Percentiles rank a stretch among this genome's conserved stretches.
These are phyloP conservation scores for Panagrolaimus sp. DNA, from an alignment of 1,140 invertebrate genomes.

Conservation along the genomic window DNA sequence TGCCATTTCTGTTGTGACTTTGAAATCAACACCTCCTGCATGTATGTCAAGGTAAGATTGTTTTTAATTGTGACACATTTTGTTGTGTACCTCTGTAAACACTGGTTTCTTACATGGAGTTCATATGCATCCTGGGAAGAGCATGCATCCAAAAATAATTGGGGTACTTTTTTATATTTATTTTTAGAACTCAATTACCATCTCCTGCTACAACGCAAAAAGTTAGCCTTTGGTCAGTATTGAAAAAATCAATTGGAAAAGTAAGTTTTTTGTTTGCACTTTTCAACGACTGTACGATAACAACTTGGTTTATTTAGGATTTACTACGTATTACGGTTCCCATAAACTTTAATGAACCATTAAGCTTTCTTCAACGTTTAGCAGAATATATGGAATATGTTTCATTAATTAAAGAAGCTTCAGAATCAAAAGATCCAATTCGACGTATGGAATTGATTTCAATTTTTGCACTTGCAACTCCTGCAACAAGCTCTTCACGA, in stretches of 20 bases:
- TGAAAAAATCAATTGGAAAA: conserved; percentile 26
- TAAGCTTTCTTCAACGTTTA: conserved; percentile 87
- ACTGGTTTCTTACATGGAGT: too few species aligned
- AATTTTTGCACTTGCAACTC: conserved; percentile 85
- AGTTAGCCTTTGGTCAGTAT: conserved; percentile 22
- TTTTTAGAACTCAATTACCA: not conserved
- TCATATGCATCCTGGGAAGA: too few species aligned
- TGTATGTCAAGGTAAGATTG: too few species aligned
- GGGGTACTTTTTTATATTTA: too few species aligned
- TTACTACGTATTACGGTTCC: conserved; percentile 95
- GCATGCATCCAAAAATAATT: too few species aligned
- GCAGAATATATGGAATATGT: conserved; percentile 91
- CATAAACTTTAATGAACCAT: conserved; percentile 88
- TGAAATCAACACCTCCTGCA: too few species aligned
- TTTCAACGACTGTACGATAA: too few species aligned
- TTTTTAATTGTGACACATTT: too few species aligned
- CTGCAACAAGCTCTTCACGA: conserved; percentile 84
- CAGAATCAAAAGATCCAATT: conserved; percentile 70
- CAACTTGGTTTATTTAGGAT: conserved; percentile 61
- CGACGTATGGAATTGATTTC: conserved; percentile 73
- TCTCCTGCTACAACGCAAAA: conserved; percentile 11
- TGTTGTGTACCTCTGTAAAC: too few species aligned
- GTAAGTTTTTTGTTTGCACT: too few species aligned
- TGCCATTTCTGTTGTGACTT: too few species aligned
- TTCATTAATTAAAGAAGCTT: conserved; percentile 71